Conservation (phyloP, 2,888 invertebrate genomes). For the Sinelater perroti region DNA sequence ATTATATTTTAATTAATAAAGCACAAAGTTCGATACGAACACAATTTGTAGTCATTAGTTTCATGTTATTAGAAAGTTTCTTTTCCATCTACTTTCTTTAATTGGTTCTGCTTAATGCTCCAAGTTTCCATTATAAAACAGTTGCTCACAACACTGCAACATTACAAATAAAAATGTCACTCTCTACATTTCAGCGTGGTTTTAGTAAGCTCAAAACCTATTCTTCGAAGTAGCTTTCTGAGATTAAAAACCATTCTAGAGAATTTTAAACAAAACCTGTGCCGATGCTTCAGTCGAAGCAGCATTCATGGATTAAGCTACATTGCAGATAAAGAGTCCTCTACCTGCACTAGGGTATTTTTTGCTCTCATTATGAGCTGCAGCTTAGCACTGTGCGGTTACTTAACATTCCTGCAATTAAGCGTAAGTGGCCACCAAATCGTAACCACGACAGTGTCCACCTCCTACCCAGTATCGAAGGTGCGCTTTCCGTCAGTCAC, state of each 20-base stretch:
- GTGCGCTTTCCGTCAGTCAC: constrained; percentile 53
- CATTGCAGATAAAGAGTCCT: constrained; percentile 7
- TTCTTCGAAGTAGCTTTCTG: no score
- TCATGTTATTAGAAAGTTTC: no score
- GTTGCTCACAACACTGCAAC: no score
- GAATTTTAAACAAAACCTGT: background rate
- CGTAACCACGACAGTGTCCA: constrained; percentile 49
- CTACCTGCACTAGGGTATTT: constrained; percentile 18
- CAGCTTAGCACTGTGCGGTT: constrained; percentile 29
- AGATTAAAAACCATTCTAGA: background rate
- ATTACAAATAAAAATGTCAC: no score
- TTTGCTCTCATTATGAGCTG: constrained; percentile 22
- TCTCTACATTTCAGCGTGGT: no score
- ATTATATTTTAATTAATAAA: no score
- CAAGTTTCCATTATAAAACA: no score
- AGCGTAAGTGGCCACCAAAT: constrained; percentile 25
- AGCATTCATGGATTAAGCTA: constrained; percentile 26
- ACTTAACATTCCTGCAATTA: constrained; percentile 35
- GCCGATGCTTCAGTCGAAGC: constrained; percentile 1
- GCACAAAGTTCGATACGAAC: no score
- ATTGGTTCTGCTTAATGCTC: no score
- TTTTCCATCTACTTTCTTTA: no score
- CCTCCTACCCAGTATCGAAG: constrained; percentile 51
- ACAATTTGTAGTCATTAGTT: no score
- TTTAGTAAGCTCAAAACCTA: background rate